These are phyloP conservation scores for Saccopteryx leptura DNA, from an alignment of 2,113 vertebrate genomes.

Conservation along the genomic window DNA sequence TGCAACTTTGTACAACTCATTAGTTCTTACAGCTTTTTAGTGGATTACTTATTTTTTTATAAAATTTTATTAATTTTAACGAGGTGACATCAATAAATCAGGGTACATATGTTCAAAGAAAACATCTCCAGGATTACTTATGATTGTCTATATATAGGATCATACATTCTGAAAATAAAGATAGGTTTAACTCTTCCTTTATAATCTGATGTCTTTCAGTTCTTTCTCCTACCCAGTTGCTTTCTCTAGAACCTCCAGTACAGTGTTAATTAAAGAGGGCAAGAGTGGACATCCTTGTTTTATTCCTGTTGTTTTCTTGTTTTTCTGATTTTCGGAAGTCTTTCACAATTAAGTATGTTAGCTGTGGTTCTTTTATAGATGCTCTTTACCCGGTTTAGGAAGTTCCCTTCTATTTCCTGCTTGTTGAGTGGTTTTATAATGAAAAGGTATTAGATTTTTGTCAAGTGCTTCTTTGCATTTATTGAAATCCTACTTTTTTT, in stretches of 20 bases:
- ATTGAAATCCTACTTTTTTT: not conserved
- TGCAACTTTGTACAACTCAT: not conserved
- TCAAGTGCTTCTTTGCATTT: not conserved
- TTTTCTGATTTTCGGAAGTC: not conserved
- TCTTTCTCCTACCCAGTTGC: not conserved
- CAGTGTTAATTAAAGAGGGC: not conserved
- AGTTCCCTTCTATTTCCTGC: not conserved
- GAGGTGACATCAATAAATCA: too few relatives aligned
- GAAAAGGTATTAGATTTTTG: conserved; percentile 18
- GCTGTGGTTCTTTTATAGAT: not conserved
- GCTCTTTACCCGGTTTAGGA: not conserved
- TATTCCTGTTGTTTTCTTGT: not conserved
- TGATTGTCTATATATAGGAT: not conserved
- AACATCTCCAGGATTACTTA: not conserved
- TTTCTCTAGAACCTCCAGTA: not conserved
- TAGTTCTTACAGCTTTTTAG: not conserved
- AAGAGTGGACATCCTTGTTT: not conserved
- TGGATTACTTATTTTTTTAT: not conserved
- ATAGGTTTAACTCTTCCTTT: not conserved
- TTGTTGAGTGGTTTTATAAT: not conserved
- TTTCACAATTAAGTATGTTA: not conserved
- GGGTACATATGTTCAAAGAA: too few relatives aligned
- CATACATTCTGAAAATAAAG: not conserved
- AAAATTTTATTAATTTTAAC: too few relatives aligned
- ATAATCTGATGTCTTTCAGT: not conserved